These are phyloP conservation scores for Nemopilema nomurai DNA, from an alignment of 30 jellyfish, hydroid and myxozoan species.

Conservation along the genomic window DNA sequence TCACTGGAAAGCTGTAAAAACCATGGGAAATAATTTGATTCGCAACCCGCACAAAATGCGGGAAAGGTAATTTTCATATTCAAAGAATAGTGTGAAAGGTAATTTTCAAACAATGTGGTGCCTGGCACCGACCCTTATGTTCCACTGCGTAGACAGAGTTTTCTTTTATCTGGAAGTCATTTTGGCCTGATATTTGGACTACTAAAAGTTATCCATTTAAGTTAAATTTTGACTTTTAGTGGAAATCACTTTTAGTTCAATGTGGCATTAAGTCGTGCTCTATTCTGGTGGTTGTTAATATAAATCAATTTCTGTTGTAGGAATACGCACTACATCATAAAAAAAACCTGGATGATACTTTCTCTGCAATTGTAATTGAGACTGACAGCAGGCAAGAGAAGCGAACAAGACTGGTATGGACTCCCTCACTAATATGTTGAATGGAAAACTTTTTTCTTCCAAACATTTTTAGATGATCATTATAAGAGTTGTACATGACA, in stretches of 20 bases:
- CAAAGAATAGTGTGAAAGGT: background rate
- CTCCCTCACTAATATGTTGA: slow-evolving; percentile 28
- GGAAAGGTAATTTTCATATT: slow-evolving; percentile 37
- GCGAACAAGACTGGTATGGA: slow-evolving; percentile 55
- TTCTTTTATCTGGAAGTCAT: slow-evolving; percentile 11
- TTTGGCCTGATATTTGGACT: background rate
- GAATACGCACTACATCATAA: slow-evolving; percentile 15
- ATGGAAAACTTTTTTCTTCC: slow-evolving; percentile 7
- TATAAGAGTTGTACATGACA: slow-evolving; percentile 27
- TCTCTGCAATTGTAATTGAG: slow-evolving; percentile 23
- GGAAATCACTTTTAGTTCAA: background rate
- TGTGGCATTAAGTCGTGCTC: slow-evolving; percentile 11
- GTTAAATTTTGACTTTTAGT: background rate
- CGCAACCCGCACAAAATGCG: slow-evolving; percentile 30
- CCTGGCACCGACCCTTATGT: slow-evolving; percentile 27
- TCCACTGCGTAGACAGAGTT: background rate
- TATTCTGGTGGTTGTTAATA: background rate
- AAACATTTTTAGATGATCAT: slow-evolving; percentile 5
- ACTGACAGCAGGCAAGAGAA: slow-evolving; percentile 32
- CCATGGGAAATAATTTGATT: background rate
- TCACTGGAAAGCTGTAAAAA: background rate
- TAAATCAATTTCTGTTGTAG: slow-evolving; percentile 14
- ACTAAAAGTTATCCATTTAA: background rate
- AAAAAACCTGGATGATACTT: slow-evolving; percentile 47
- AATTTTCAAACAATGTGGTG: background rate